Conservation (phyloP, 2,888 invertebrate species). For the Perdita meconis region DNA sequence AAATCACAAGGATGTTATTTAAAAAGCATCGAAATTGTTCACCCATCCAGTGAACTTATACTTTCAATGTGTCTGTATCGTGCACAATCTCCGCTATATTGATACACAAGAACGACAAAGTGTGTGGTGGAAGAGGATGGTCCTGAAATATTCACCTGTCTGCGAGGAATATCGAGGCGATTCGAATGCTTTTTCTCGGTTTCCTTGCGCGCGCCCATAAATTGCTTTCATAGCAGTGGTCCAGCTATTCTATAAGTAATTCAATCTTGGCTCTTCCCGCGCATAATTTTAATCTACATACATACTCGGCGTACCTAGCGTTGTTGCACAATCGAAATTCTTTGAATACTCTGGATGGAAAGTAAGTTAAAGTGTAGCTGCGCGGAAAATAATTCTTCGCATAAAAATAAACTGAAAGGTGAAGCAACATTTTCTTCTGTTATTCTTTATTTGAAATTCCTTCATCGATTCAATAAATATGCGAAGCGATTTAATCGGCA, state of each 20-base stretch:
- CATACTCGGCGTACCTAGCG: background rate
- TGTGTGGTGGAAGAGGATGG: background rate
- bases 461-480: too few relatives aligned
- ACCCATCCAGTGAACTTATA: conserved; percentile 28
- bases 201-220: conserved; percentile 64
- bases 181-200: conserved; percentile 67
- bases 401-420: too few relatives aligned
- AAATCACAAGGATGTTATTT: conserved; percentile 42
- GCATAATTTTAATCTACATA: conserved; percentile 65
- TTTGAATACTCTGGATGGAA: too few relatives aligned
- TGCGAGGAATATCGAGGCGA: conserved; percentile 59
- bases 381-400: too few relatives aligned
- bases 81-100: conserved; percentile 46
- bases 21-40: conserved; percentile 15
- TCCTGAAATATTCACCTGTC: conserved; percentile 57
- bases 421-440: too few relatives aligned
- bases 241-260: conserved; percentile 77
- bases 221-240: conserved; percentile 70
- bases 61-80: conserved; percentile 25
- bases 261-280: conserved; percentile 73
- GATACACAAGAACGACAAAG: conserved; percentile 33
- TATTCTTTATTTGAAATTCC: too few relatives aligned
- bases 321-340: conserved; percentile 23
- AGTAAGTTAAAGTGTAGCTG: too few relatives aligned
- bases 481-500: too few relatives aligned